phyloP scores from a whole-genome alignment of 2,888 invertebrate genomes.

The Sarcophaga variegata region DNA sequence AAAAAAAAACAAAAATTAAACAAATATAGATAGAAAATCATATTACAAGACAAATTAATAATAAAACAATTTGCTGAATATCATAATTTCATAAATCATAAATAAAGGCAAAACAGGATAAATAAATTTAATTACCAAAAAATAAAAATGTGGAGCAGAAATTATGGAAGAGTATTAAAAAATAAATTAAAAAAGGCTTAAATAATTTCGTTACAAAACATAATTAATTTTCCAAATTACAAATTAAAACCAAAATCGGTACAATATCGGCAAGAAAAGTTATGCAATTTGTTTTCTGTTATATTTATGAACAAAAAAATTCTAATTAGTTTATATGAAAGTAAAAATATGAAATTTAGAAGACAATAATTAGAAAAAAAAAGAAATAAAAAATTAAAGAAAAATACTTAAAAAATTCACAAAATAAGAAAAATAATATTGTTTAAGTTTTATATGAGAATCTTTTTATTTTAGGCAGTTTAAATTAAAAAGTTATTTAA shows the following conservation, averaged over 20 bases:
- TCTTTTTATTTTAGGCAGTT: conserved; percentile 66
- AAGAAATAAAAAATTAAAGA: conserved; percentile 58
- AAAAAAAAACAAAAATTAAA: conserved; percentile 64
- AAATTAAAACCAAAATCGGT: not conserved
- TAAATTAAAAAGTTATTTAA: conserved; percentile 3
- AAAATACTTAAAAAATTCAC: conserved; percentile 55
- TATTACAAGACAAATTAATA: conserved; percentile 44
- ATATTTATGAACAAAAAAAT: not conserved
- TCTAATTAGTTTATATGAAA: conserved; percentile 30
- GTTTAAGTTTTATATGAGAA: conserved; percentile 37
- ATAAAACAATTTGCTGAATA: conserved; percentile 49
- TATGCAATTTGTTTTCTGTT: conserved; percentile 27
- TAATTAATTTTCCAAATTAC: not conserved
- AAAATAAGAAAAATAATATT: conserved; percentile 27
- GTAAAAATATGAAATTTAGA: conserved; percentile 75
- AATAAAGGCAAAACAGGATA: conserved; percentile 12
- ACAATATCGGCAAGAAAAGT: conserved; percentile 30
- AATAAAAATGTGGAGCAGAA: conserved; percentile 40
- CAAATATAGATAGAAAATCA: conserved; percentile 67
- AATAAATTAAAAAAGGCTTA: conserved; percentile 47
- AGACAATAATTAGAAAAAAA: conserved; percentile 78
- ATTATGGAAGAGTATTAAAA: conserved; percentile 53
- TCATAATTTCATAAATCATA: conserved; percentile 48
- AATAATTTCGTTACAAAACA: conserved; percentile 20
- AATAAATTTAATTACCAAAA: not conserved